Conservation (phyloP, 2,113 vertebrate species). For the Myotis davidii region DNA sequence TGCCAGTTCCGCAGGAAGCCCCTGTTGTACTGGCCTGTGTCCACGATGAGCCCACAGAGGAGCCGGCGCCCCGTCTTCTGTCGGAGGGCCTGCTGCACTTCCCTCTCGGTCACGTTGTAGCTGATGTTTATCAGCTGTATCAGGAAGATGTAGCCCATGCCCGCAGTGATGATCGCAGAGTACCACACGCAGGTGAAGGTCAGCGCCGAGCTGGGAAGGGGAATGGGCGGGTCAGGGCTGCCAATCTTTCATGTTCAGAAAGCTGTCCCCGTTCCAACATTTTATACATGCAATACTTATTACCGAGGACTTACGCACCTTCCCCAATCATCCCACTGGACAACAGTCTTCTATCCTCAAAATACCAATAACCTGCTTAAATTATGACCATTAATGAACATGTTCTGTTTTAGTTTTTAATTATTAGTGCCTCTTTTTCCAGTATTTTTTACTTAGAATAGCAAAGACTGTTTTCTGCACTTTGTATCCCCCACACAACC, state of each 20-base stretch:
- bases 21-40: slow-evolving; percentile 90
- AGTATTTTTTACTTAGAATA: background rate
- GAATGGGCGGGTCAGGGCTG: slow-evolving; percentile 50
- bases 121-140: slow-evolving; percentile 96
- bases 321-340: background rate
- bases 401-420: background rate
- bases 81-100: slow-evolving; percentile 91
- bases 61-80: slow-evolving; percentile 89
- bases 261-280: background rate
- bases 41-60: slow-evolving; percentile 93
- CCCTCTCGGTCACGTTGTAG: slow-evolving; percentile 95
- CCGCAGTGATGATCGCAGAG: slow-evolving; percentile 92
- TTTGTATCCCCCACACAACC: background rate
- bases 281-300: background rate
- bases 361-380: background rate
- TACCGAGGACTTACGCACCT: background rate
- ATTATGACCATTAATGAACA: background rate
- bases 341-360: background rate
- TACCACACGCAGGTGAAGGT: slow-evolving; percentile 99
- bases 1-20: slow-evolving; percentile 93
- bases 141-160: slow-evolving; percentile 93
- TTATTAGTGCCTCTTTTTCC: background rate
- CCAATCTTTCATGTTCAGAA: background rate
- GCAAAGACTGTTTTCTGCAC: background rate
- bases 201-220: slow-evolving; percentile 89